These are phyloP conservation scores for Apis dorsata DNA, from an alignment of 1,140 invertebrate species.

Conservation along the genomic window DNA sequence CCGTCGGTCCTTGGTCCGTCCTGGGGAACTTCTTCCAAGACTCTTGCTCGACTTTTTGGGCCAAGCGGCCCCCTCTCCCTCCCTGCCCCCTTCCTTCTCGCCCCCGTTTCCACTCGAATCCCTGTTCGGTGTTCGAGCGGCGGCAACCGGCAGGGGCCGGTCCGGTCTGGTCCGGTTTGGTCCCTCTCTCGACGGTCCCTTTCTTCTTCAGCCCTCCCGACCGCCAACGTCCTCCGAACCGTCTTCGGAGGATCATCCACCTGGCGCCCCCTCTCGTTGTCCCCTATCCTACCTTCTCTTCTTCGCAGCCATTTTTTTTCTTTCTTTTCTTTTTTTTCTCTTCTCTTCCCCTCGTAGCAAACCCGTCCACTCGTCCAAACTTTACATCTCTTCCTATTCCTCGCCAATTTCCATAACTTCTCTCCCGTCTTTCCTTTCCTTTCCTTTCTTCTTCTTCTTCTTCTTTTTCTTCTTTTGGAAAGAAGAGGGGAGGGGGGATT, in stretches of 20 bases:
- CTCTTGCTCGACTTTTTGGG: slow-evolving; percentile 66
- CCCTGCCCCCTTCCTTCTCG: slow-evolving; percentile 10
- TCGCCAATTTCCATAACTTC: neutral
- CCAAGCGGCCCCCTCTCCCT: slow-evolving; percentile 47
- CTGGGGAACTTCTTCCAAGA: slow-evolving; percentile 55
- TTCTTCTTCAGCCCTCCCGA: slow-evolving; percentile 43
- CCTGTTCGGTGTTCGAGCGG: slow-evolving; percentile 7
- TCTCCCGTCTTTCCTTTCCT: neutral
- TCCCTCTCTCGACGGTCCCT: slow-evolving; percentile 28
- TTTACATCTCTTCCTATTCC: neutral
- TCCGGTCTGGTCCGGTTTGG: slow-evolving; percentile 43
- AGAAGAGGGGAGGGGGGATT: no score
- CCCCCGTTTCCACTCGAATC: slow-evolving; percentile 22
- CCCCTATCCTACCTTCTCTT: neutral
- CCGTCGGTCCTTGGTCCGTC: slow-evolving; percentile 60
- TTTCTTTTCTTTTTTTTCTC: slow-evolving; percentile 17
- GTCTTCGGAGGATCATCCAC: slow-evolving; percentile 64
- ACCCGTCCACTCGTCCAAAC: slow-evolving; percentile 25
- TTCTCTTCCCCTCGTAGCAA: neutral
- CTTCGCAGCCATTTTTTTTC: neutral
- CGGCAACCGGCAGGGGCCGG: neutral
- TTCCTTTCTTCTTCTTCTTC: neutral
- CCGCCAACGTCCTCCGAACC: slow-evolving; percentile 41
- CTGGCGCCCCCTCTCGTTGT: slow-evolving; percentile 60
- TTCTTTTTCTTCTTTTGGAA: neutral